phyloP scores from a whole-genome alignment of 1,140 invertebrate species.

The Mercenaria mercenaria region DNA sequence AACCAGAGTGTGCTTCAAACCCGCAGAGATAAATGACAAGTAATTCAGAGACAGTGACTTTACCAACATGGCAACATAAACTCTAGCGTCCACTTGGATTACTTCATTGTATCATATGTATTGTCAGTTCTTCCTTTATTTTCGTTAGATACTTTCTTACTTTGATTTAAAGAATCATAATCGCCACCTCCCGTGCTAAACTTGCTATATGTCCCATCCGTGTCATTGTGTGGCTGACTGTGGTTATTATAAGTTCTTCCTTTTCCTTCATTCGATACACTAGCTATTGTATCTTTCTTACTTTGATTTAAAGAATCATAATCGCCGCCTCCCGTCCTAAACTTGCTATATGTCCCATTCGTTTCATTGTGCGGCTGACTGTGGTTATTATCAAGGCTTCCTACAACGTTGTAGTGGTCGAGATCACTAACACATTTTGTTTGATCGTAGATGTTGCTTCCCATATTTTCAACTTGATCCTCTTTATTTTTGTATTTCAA shows the following conservation, averaged over 20 bases:
- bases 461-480: neutral
- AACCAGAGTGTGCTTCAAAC: no score
- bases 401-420: neutral
- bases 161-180: neutral
- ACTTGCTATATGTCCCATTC: neutral
- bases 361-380: neutral
- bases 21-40: no score
- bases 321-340: neutral
- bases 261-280: no score
- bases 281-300: no score
- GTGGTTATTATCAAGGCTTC: neutral
- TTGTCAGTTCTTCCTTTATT: no score
- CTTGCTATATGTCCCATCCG: neutral
- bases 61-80: no score
- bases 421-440: neutral
- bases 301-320: neutral
- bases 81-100: no score
- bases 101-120: no score
- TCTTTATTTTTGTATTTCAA: neutral
- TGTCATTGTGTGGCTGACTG: neutral
- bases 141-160: no score
- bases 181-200: neutral
- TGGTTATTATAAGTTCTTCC: no score
- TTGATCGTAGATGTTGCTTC: neutral
- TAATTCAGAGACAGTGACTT: no score